Evolutionary conservation across 2,797 vertebrate species (phyloP).

Genomic region (Notamacropus eugenii): DNA sequence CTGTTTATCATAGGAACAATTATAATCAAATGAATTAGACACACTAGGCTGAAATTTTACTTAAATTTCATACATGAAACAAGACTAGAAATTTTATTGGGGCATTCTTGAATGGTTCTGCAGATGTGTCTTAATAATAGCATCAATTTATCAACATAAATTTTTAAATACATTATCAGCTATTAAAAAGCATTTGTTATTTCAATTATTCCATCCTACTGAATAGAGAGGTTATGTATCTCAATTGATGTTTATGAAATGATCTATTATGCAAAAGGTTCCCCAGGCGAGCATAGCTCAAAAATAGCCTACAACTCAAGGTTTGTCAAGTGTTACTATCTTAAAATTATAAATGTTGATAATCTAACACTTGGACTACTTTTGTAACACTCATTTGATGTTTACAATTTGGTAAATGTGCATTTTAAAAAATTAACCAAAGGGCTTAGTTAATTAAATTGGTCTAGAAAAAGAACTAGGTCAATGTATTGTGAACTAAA

Average conservation of each 20-base stretch:
- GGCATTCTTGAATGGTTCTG: conserved; percentile 32
- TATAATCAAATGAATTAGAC: conserved; percentile 74
- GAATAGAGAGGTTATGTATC: not conserved
- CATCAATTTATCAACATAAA: conserved; percentile 30
- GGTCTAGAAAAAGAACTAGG: conserved; percentile 76
- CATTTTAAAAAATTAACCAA: conserved; percentile 77
- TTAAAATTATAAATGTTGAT: conserved; percentile 77
- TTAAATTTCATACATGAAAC: conserved; percentile 72
- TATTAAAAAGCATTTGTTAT: conserved; percentile 19
- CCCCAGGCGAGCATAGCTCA: conserved; percentile 49
- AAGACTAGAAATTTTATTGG: conserved; percentile 41
- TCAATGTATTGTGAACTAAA: conserved; percentile 81
- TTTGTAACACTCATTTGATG: conserved; percentile 74
- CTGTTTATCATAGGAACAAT: conserved; percentile 75
- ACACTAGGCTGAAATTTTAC: conserved; percentile 70
- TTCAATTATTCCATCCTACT: conserved; percentile 35
- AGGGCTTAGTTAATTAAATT: conserved; percentile 80
- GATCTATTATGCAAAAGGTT: conserved; percentile 45
- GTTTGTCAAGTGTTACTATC: conserved; percentile 78
- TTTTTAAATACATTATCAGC: conserved; percentile 38
- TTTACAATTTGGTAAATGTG: conserved; percentile 80
- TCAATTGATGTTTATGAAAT: conserved; percentile 48
- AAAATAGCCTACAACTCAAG: conserved; percentile 68
- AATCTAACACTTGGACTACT: conserved; percentile 79
- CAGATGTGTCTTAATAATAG: conserved; percentile 22